These are phyloP conservation scores for Drosophila rhopaloa DNA, from an alignment of 1,140 invertebrate genomes.

Conservation along the genomic window DNA sequence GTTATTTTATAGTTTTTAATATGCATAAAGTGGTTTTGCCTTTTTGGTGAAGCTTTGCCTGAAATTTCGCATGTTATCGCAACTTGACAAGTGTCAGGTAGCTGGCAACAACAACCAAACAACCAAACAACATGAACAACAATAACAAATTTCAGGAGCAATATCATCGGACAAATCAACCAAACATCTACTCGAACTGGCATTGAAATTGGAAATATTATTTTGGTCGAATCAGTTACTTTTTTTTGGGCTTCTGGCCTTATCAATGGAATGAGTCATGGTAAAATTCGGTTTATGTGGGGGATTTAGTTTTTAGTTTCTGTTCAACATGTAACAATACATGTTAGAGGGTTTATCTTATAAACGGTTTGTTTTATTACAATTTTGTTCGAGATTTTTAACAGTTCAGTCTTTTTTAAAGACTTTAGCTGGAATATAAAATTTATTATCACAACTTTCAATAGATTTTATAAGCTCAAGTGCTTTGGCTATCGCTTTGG, in stretches of 20 bases:
- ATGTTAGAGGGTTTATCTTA: neutral
- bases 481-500: conserved; percentile 6
- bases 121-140: conserved; percentile 24
- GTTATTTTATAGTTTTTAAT: conserved; percentile 69
- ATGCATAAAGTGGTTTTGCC: conserved; percentile 77
- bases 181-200: conserved; percentile 24
- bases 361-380: neutral
- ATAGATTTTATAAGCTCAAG: conserved; percentile 2
- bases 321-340: neutral
- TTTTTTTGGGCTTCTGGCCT: conserved; percentile 34
- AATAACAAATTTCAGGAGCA: conserved; percentile 67
- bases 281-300: neutral
- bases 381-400: neutral
- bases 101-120: conserved; percentile 23
- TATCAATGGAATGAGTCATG: conserved; percentile 40
- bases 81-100: conserved; percentile 73
- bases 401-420: neutral
- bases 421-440: neutral
- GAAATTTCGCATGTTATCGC: conserved; percentile 81
- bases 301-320: neutral
- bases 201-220: conserved; percentile 54
- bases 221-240: conserved; percentile 24
- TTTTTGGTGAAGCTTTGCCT: conserved; percentile 50
- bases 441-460: conserved; percentile 6
- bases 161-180: conserved; percentile 26